These are phyloP conservation scores for Limanda limanda DNA, from an alignment of 2,113 vertebrate species.

Conservation along the genomic window DNA sequence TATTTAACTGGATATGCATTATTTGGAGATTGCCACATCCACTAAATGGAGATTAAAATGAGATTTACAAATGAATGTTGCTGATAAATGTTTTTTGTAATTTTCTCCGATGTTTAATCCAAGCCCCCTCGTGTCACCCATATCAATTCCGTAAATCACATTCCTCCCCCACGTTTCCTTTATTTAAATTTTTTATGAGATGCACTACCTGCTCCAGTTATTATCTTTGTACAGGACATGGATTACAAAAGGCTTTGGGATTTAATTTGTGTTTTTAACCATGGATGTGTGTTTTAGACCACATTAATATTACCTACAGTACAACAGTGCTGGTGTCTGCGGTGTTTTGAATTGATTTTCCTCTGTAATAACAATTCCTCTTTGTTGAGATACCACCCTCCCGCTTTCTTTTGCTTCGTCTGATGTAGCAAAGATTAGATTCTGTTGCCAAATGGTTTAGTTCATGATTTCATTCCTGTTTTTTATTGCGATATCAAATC, in stretches of 20 bases:
- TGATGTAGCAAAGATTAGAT: constrained; percentile 75
- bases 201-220: constrained; percentile 17
- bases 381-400: constrained; percentile 61
- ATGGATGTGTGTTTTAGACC: constrained; percentile 7
- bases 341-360: constrained; percentile 59
- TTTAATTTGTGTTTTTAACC: constrained; percentile 14
- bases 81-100: constrained; percentile 66
- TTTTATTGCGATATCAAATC: constrained; percentile 65
- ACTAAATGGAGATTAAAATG: constrained; percentile 72
- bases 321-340: constrained; percentile 5
- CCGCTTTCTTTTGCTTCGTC: constrained; percentile 68
- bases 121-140: constrained; percentile 4
- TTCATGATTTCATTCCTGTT: constrained; percentile 73
- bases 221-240: constrained; percentile 27
- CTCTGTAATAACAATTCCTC: constrained; percentile 69
- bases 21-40: constrained; percentile 68
- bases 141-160: constrained; percentile 57
- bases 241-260: constrained; percentile 36
- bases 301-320: not conserved
- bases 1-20: constrained; percentile 54
- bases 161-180: constrained; percentile 19
- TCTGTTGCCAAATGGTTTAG: constrained; percentile 66
- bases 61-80: constrained; percentile 66
- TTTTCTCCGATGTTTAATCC: constrained; percentile 67
- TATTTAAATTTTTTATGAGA: constrained; percentile 12